Conservation (phyloP, 2,888 invertebrate species). For the Hoplodrina blanda region DNA sequence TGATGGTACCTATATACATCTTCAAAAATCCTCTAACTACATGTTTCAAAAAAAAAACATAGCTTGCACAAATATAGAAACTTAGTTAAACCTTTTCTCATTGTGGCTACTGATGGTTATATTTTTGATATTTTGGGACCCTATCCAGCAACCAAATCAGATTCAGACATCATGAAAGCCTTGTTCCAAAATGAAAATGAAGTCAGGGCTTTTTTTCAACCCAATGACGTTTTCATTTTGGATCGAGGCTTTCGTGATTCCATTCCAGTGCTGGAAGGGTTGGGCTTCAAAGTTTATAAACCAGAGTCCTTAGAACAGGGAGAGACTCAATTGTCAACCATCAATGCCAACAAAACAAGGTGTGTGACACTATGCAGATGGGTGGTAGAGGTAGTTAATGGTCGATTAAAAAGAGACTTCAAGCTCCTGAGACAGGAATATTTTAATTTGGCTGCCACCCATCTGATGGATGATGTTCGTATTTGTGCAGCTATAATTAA, state of each 20-base stretch:
- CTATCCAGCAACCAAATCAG: constrained; percentile 1
- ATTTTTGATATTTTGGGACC: constrained; percentile 7
- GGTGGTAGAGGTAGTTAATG: too few relatives aligned
- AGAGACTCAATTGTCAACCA: constrained; percentile 3
- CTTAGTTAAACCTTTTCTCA: constrained; percentile 7
- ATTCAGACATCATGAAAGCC: constrained; percentile 8
- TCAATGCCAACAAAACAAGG: constrained; percentile 1
- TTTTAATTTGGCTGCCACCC: constrained; percentile 7
- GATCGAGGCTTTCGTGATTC: constrained; percentile 9
- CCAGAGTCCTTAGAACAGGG: not conserved
- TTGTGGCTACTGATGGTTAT: constrained; percentile 11
- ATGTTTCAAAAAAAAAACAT: constrained; percentile 6
- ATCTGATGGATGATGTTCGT: constrained; percentile 16
- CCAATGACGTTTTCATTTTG: constrained; percentile 18
- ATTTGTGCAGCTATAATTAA: constrained; percentile 14
- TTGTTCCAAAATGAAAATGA: constrained; percentile 11
- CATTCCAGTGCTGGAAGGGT: too few relatives aligned
- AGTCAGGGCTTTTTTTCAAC: constrained; percentile 3
- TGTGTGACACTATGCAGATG: constrained; percentile 1
- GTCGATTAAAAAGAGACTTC: too few relatives aligned
- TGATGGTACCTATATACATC: constrained; percentile 22
- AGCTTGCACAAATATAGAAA: not conserved
- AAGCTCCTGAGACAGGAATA: not conserved
- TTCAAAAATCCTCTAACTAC: constrained; percentile 17
- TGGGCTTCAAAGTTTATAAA: too few relatives aligned